Evolutionary conservation across 2,797 vertebrate species (phyloP).

Genomic region (Agapornis canus): DNA sequence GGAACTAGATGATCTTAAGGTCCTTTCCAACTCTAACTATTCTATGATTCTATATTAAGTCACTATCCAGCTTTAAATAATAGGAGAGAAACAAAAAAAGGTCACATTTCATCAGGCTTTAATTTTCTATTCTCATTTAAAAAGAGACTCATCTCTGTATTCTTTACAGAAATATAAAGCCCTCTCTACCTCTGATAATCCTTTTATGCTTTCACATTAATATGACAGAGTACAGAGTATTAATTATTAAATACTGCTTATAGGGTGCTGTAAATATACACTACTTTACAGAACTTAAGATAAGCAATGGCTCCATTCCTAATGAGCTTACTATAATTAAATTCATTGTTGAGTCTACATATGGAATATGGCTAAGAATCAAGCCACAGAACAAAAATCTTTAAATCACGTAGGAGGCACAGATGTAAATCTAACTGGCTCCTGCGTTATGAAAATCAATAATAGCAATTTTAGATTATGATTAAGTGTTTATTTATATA

Average conservation of each 20-base stretch:
- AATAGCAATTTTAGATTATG: neutral
- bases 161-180: conserved; percentile 31
- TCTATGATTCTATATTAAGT: neutral
- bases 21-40: no score
- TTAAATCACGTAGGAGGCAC: neutral
- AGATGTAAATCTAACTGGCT: neutral
- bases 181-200: conserved; percentile 19
- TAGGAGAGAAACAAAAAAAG: neutral
- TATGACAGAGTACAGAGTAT: conserved; percentile 10
- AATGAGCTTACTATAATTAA: conserved; percentile 61
- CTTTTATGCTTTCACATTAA: conserved; percentile 42
- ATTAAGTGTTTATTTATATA: neutral
- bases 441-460: neutral
- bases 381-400: neutral
- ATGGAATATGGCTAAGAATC: neutral
- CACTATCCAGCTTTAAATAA: neutral
- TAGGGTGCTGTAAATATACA: conserved; percentile 39
- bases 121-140: conserved; percentile 29
- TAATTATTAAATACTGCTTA: conserved; percentile 55
- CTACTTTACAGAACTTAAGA: conserved; percentile 44
- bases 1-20: no score
- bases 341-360: conserved; percentile 22
- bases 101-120: conserved; percentile 8
- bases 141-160: neutral
- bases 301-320: conserved; percentile 34